phyloP scores from a whole-genome alignment of 2,888 invertebrate species.

The Conops quadrifasciatus region DNA sequence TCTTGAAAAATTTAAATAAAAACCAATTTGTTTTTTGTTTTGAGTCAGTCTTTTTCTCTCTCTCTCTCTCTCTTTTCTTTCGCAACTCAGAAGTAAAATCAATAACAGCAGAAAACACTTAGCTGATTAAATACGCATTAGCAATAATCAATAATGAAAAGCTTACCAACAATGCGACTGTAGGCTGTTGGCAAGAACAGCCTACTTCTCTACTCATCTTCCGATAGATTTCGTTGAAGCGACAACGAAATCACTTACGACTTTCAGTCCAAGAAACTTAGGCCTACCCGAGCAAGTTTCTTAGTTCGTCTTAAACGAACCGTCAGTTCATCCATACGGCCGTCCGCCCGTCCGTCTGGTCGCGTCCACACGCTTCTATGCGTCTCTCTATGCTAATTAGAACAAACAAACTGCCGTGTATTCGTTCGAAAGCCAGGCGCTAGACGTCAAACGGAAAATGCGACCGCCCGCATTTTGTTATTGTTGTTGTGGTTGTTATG shows the following conservation, averaged over 20 bases:
- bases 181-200: too few species aligned
- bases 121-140: conserved; percentile 25
- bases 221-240: background rate
- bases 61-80: background rate
- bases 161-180: background rate
- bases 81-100: background rate
- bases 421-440: background rate
- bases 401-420: conserved; percentile 20
- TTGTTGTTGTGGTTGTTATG: too few species aligned
- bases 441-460: too few species aligned
- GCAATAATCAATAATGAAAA: conserved; percentile 14
- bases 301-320: background rate
- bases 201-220: too few species aligned
- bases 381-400: conserved; percentile 9
- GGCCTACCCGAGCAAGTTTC: background rate
- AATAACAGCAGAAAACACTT: conserved; percentile 9
- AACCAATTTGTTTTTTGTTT: background rate
- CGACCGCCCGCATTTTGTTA: too few species aligned
- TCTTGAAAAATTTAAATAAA: conserved; percentile 2
- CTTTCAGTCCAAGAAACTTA: too few species aligned
- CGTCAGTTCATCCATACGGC: background rate
- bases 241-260: too few species aligned
- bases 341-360: background rate
- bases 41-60: background rate
- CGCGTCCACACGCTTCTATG: background rate